Evolutionary conservation across 1,140 invertebrate species (phyloP), one percentile per base, ranked within the genome.

Genomic region (Tyrophagus putrescentiae): DNA sequence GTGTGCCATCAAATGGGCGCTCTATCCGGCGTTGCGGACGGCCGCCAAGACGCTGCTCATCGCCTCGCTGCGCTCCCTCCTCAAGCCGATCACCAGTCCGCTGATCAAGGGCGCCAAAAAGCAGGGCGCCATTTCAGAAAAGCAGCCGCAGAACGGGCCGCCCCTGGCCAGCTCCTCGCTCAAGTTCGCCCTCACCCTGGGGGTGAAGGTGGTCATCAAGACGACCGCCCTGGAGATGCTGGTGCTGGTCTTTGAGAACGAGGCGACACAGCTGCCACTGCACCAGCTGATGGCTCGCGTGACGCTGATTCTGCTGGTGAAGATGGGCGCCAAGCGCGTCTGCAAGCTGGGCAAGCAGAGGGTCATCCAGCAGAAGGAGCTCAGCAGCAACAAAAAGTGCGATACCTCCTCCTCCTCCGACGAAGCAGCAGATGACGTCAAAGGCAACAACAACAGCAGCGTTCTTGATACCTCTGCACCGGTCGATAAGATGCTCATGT

Each of bases 11-110:
- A 54, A 54, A 33, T 27, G 28, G 3, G 4, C 52, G 21, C 16
- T 54, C 1, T 54, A 54, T 54, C 52, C 52, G 3, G 52, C 52
- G n/a, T 33, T 54, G 13, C 13, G 52, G 21, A 54, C 52, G 11
- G 52, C 52, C 32, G 25, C 25, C 13, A 54, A 54, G 25, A 54
- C 52, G 39, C 4, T 54, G 28, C 27, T 54, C 21, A 54, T 54
- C 25, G 28, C 52, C 11, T 13, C 13, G 3, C 25, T 54, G 4
- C 16, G 25, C 21, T 27, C 52, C 21, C 25, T 54, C 21, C n/a
- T 54, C n/a, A 54, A 54, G 25, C 27, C 52, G 13, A 34, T 13
- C 13, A 54, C 21, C 7, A 33, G 27, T 27, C 13, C 13, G 13
- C 18, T 48, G 7, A 54, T 54, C 25, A 54, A 54, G 25, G 25